Evolutionary conservation across 2,797 vertebrate species (phyloP), one percentile per base, ranked within the genome.

Genomic region (Phrynocephalus forsythii): DNA sequence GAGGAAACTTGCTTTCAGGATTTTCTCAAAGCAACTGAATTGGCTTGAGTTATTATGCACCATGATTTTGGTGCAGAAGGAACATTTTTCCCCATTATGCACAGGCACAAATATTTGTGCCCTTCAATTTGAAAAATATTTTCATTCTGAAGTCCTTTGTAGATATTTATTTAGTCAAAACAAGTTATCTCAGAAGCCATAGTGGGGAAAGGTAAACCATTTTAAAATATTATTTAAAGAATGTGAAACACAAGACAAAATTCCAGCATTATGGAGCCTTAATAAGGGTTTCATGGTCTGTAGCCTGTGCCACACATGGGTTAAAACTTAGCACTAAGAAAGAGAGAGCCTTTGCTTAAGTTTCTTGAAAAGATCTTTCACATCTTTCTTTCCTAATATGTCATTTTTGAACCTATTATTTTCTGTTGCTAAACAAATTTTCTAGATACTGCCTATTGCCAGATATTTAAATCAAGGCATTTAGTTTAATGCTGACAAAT

Each of bases 401-500:
- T 11, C 68, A 5, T n/a, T 90, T 79, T 10, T 85, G 44, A 81
- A 78, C n/a, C 6, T 76, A 30, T 83, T 13, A 5, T 26, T 84
- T 87, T 86, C 82, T 82, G 84, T n/a, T 79, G 9, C 67, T 88
- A 5, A 72, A 56, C 8, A 80, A 81, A 56, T 91, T 30, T 83
- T 60, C 78, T 83, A 28, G 76, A 38, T 60, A 18, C 1, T 89
- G 63, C 73, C 24, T 82, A 8, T 68, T 89, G 88, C n/a, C 89
- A 93, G 83, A 76, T 18, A 63, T 63, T 63, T 63, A 16, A 63
- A 63, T 20, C 15, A 18, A 63, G 60, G 20, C 73, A 67, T 44
- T 94, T 94, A 88, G 78, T 93, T 90, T 77, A 68, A 2, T 87
- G 90, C 89, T 90, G 93, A 81, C 72, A 91, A 91, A 60, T 77